Conservation (phyloP, 2,113 vertebrate species). For the Crocuta crocuta region DNA sequence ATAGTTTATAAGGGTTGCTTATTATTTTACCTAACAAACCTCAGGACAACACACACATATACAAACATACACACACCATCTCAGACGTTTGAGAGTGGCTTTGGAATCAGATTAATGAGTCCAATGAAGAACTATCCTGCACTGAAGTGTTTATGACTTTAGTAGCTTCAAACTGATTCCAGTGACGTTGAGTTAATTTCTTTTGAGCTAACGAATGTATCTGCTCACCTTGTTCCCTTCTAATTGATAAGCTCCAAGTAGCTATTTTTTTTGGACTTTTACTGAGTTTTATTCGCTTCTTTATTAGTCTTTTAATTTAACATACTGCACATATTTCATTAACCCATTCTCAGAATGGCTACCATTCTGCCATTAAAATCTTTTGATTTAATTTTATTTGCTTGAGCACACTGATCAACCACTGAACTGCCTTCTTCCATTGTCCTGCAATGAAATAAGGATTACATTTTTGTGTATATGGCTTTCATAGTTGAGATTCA, state of each 20-base stretch:
- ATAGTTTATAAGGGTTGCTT: conserved; percentile 7
- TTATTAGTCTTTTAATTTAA: conserved; percentile 43
- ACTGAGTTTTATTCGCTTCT: conserved; percentile 60
- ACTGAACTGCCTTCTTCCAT: conserved; percentile 86
- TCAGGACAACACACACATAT: conserved; percentile 41
- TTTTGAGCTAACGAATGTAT: conserved; percentile 69
- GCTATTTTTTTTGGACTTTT: conserved; percentile 67
- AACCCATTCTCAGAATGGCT: conserved; percentile 56
- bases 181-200: conserved; percentile 47
- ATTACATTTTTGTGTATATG: conserved; percentile 86
- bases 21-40: conserved; percentile 47
- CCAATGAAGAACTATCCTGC: conserved; percentile 9
- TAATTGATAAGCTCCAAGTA: conserved; percentile 82
- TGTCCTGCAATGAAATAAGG: conserved; percentile 85
- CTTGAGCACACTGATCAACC: conserved; percentile 73
- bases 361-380: conserved; percentile 76
- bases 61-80: not conserved
- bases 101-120: conserved; percentile 56
- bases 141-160: conserved; percentile 21
- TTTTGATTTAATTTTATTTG: conserved; percentile 69
- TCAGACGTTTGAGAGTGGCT: conserved; percentile 61
- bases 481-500: conserved; percentile 87
- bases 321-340: conserved; percentile 48
- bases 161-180: conserved; percentile 47
- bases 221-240: conserved; percentile 55